Evolutionary conservation across 2,888 invertebrate species (phyloP).

Genomic region (Silvanus unidentatus): DNA sequence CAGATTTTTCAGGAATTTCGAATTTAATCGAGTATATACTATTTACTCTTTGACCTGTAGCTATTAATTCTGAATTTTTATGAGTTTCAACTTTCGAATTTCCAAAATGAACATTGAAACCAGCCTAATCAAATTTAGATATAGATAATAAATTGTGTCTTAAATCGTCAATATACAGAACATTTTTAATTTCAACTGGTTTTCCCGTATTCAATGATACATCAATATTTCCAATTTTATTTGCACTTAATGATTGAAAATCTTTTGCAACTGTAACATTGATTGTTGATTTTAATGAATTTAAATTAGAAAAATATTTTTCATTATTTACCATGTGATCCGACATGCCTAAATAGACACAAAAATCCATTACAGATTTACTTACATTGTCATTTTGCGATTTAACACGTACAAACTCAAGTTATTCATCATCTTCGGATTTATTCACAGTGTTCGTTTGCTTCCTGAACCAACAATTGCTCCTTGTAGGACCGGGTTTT

Average conservation of each 20-base stretch:
- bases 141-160: conserved; percentile 12
- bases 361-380: too few relatives aligned
- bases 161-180: conserved; percentile 6
- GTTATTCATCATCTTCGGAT: too few relatives aligned
- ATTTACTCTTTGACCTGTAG: background rate
- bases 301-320: conserved; percentile 4
- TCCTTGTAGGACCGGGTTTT: too few relatives aligned
- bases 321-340: conserved; percentile 13
- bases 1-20: background rate
- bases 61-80: background rate
- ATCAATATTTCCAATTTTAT: conserved; percentile 10
- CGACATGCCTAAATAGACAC: too few relatives aligned
- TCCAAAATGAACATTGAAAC: background rate
- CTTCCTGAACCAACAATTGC: too few relatives aligned
- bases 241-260: conserved; percentile 10
- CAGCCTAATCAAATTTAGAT: conserved; percentile 2
- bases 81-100: background rate
- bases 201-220: conserved; percentile 3
- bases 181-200: conserved; percentile 7
- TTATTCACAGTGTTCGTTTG: too few relatives aligned
- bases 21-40: background rate
- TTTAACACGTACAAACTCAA: too few relatives aligned
- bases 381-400: too few relatives aligned
- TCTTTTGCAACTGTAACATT: conserved; percentile 11
- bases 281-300: conserved; percentile 5